Percentiles rank a stretch among this genome's conserved stretches.
These are phyloP conservation scores for Eurytemora carolleeae DNA, from an alignment of 1,140 invertebrate genomes.

Conservation along the genomic window DNA sequence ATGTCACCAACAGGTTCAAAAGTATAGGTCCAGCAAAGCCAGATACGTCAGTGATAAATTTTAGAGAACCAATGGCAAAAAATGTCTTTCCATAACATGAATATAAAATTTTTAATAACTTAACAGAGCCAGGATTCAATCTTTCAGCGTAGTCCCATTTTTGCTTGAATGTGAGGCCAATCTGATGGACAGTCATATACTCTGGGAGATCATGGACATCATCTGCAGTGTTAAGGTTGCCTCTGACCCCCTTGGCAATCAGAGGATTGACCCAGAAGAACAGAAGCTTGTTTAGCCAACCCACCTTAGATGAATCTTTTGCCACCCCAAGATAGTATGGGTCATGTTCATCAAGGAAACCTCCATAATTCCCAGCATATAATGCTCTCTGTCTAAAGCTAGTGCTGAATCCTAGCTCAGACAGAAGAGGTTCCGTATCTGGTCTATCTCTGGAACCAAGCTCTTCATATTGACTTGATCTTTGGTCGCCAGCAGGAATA, in stretches of 20 bases:
- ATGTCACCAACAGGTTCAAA: slow-evolving; percentile 55
- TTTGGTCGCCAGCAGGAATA: background rate
- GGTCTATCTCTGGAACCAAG: no score
- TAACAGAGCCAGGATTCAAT: no score
- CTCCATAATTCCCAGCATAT: no score
- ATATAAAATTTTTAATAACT: background rate
- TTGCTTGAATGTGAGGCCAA: no score
- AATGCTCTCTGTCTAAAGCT: no score
- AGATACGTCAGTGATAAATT: slow-evolving; percentile 51
- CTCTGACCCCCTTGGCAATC: background rate
- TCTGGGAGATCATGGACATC: background rate
- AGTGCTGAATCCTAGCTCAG: no score
- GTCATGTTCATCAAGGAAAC: background rate
- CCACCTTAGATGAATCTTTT: background rate
- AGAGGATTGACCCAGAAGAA: background rate
- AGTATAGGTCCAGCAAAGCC: slow-evolving; percentile 74
- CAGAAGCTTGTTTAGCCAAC: background rate
- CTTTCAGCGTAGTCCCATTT: no score
- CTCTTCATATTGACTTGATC: background rate
- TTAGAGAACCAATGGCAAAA: background rate
- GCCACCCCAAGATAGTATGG: background rate
- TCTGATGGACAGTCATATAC: background rate
- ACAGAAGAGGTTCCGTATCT: no score
- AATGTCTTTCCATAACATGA: background rate
- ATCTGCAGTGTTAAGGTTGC: background rate